phyloP scores from a whole-genome alignment of 2,888 invertebrate species.

The Acheta domesticus region DNA sequence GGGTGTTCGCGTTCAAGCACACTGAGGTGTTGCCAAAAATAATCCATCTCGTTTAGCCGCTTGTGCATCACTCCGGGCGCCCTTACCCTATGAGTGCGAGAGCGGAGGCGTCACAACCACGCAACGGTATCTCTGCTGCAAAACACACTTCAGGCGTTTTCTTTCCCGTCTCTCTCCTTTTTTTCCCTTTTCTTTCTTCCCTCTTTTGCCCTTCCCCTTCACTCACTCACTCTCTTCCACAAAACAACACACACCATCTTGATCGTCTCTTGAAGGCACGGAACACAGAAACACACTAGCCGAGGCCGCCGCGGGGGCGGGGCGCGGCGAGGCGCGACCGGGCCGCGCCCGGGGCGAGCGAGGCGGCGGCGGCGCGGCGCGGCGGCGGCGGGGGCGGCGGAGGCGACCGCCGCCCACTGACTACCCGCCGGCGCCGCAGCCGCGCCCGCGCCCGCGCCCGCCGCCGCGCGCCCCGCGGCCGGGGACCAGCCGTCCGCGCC shows the following conservation, averaged over 20 bases:
- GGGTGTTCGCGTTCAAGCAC: too few relatives aligned
- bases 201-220: not conserved
- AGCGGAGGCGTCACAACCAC: too few relatives aligned
- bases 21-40: too few relatives aligned
- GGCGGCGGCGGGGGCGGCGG: not conserved
- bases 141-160: too few relatives aligned
- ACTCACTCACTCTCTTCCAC: not conserved
- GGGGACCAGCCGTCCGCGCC: not conserved
- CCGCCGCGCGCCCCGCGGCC: not conserved
- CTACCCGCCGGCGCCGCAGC: not conserved
- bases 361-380: not conserved
- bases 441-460: not conserved
- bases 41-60: too few relatives aligned
- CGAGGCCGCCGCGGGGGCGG: not conserved
- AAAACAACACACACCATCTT: not conserved
- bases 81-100: too few relatives aligned
- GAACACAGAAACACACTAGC: conserved; percentile 9
- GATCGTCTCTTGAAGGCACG: not conserved
- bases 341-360: not conserved
- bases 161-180: too few relatives aligned
- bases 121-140: too few relatives aligned
- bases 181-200: not conserved
- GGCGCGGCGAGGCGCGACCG: not conserved
- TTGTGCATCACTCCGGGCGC: too few relatives aligned
- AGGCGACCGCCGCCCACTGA: not conserved